Evolutionary conservation across 2,888 invertebrate species (phyloP).

Genomic region (Drosophila subsilvestris): DNA sequence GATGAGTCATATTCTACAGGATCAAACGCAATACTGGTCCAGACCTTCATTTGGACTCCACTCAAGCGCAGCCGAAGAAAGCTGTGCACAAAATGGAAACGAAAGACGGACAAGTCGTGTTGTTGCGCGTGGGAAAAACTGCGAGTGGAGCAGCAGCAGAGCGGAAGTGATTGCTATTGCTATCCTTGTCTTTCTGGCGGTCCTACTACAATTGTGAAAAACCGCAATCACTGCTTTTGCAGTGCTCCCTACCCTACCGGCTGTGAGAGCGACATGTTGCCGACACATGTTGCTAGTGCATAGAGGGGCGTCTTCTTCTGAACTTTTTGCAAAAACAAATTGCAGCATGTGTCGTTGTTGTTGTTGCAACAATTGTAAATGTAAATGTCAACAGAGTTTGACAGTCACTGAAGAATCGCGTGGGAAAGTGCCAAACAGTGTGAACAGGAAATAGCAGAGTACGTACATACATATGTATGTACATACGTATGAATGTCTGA

Average conservation of each 20-base stretch:
- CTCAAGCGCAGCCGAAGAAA: slow-evolving; percentile 11
- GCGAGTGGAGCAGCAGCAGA: slow-evolving; percentile 14
- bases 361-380: slow-evolving; percentile 38
- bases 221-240: slow-evolving; percentile 20
- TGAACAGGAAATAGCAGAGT: slow-evolving; percentile 2
- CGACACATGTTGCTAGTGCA: slow-evolving; percentile 38
- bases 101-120: slow-evolving; percentile 23
- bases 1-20: slow-evolving; percentile 51
- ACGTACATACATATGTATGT: background rate
- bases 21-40: slow-evolving; percentile 29
- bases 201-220: background rate
- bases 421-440: slow-evolving; percentile 21
- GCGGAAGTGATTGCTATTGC: slow-evolving; percentile 29
- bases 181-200: slow-evolving; percentile 1
- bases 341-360: slow-evolving; percentile 42
- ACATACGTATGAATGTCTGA: background rate
- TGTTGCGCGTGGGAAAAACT: slow-evolving; percentile 62
- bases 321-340: slow-evolving; percentile 29
- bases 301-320: slow-evolving; percentile 16
- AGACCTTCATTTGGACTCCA: background rate
- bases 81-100: slow-evolving; percentile 16
- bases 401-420: slow-evolving; percentile 9
- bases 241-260: slow-evolving; percentile 27
- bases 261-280: slow-evolving; percentile 41
- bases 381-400: slow-evolving; percentile 31